Base-by-base conservation (phyloP, 2,113 vertebrate genomes). In the Oceanodroma tethys region DNA sequence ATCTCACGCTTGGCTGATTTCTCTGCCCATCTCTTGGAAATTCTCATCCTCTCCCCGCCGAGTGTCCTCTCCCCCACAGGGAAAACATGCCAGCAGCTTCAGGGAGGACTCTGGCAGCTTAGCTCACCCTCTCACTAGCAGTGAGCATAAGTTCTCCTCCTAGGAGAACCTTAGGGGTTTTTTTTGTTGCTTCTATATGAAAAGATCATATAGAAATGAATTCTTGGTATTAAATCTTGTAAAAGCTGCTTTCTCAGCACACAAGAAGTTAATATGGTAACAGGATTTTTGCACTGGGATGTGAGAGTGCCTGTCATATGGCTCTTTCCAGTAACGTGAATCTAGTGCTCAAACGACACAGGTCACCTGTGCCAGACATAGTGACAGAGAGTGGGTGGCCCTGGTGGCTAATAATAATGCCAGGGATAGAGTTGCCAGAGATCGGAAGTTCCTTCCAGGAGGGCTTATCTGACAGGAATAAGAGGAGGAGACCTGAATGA, bases 21-120 rank as follows among this genome's bases (percentile, higher is more conserved):
- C 29, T 79, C 26, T 86, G 55, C 83, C 73, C 47, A 22, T 81
- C 81, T 75, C 59, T 47, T 79, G 40, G 73, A 87, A 91, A 80
- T 85, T 85, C 78, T 91, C 91, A 87, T 81, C 36, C 27, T 72
- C 59, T 84, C 50, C 65, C 40, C 12, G 6, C 40, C 0, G 2
- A 68, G 18, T 47, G 32, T 90, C 43, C 19, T 84, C 68, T 93
- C 56, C 65, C n/a, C 43, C 23, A 0, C 76, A 81, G 34, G 21
- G 23, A 94, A 81, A 72, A 71, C 1, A 3, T 32, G 50, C 45
- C 93, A 92, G 80, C 62, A 80, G 50, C 63, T 53, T 43, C 48
- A 66, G 81, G 1, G 9, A 91, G 75, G 52, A 26, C 36, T 59
- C 53, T 4, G 7, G 29, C 73, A 87, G 47, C n/a, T 91, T 47